A percentile compares a stretch with the other conserved stretches of the same genome.
These are phyloP conservation scores for Lepidotrigona ventralis DNA, from an alignment of 1,140 invertebrate genomes.

Conservation along the genomic window DNA sequence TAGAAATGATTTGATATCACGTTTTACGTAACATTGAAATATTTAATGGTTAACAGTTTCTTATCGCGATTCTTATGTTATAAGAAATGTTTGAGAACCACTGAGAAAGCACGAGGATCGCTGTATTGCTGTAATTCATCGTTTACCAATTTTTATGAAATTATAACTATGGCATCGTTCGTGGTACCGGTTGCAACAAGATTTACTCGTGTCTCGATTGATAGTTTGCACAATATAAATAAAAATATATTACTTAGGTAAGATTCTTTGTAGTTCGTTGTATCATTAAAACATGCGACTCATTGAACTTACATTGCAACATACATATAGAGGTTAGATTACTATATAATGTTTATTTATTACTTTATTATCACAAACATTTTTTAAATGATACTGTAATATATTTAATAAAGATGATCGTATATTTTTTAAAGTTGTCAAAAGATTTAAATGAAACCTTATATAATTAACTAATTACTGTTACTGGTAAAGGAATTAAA, in stretches of 20 bases:
- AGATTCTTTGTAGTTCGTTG: conserved; percentile 23
- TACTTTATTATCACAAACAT: background rate
- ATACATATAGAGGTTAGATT: conserved; percentile 18
- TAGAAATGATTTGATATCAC: background rate
- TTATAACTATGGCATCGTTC: conserved; percentile 66
- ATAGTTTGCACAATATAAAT: conserved; percentile 68
- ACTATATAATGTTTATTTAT: background rate
- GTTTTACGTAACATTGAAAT: conserved; percentile 26
- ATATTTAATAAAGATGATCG: background rate
- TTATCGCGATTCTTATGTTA: background rate
- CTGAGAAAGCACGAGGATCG: conserved; percentile 49
- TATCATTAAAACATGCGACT: background rate
- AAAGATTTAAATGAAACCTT: background rate
- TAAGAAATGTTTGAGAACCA: conserved; percentile 36
- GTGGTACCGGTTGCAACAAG: conserved; percentile 64
- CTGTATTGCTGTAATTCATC: conserved; percentile 49
- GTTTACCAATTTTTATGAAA: conserved; percentile 29
- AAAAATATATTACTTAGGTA: conserved; percentile 66
- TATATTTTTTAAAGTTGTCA: conserved; percentile 12
- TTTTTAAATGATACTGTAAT: background rate
- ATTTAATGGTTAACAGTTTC: background rate
- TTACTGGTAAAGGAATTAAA: background rate
- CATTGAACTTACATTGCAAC: background rate
- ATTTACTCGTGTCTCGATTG: conserved; percentile 65
- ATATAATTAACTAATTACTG: background rate